Conservation (phyloP, 2,113 vertebrate genomes). For the Bujurquina vittata region DNA sequence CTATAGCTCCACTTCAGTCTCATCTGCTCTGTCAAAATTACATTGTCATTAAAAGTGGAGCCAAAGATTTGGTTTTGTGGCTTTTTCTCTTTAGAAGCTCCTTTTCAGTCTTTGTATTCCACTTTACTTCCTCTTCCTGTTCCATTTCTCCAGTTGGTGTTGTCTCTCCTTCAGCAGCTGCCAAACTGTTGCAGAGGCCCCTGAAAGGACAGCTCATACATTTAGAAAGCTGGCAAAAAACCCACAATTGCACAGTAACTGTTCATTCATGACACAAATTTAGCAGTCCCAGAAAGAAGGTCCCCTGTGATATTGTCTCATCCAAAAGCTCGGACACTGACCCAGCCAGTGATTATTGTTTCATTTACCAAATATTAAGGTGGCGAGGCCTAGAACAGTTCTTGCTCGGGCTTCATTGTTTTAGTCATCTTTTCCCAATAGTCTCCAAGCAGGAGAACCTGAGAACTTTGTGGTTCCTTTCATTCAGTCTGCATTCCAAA, state of each 20-base stretch:
- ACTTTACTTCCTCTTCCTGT: constrained; percentile 63
- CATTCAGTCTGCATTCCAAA: background rate
- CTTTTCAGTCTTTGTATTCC: background rate
- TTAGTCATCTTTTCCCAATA: background rate
- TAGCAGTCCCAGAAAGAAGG: fast-evolving
- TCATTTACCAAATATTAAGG: too few species aligned
- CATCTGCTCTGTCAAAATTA: background rate
- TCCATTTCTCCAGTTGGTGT: constrained; percentile 61
- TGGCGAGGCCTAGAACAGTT: background rate
- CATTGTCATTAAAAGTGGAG: constrained; percentile 3
- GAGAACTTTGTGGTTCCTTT: background rate
- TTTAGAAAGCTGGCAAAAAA: background rate
- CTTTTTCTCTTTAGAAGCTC: background rate
- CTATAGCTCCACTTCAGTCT: background rate
- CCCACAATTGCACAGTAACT: background rate
- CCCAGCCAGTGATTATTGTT: background rate
- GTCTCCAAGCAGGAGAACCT: background rate
- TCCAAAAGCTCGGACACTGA: background rate
- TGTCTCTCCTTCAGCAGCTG: constrained; percentile 72
- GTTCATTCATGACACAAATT: background rate
- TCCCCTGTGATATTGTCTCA: background rate
- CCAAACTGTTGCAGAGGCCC: constrained; percentile 65
- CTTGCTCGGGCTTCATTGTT: background rate
- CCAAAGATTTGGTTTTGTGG: background rate
- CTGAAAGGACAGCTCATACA: constrained; percentile 36